These are phyloP conservation scores for Pseudomyrmex sp. DNA, from an alignment of 1,140 invertebrate species.

Conservation along the genomic window DNA sequence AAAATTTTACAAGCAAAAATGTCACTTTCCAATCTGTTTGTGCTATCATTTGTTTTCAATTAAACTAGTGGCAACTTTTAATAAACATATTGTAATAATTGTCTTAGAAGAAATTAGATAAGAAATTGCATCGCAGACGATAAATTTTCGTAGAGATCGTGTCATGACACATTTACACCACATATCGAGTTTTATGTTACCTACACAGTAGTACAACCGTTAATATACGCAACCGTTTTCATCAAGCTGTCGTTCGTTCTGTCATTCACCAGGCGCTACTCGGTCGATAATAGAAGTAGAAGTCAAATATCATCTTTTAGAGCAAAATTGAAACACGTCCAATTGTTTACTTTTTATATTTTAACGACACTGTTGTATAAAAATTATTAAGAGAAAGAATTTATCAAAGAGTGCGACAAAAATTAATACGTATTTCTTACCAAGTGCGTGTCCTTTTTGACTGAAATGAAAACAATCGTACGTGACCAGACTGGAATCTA, in stretches of 20 bases:
- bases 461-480: conserved; percentile 89
- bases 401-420: background rate
- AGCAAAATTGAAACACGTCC: background rate
- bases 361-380: too few species aligned
- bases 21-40: too few species aligned
- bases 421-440: conserved; percentile 74
- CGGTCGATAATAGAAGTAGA: background rate
- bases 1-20: too few species aligned
- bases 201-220: background rate
- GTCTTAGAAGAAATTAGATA: background rate
- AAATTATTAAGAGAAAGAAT: background rate
- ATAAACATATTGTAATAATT: too few species aligned
- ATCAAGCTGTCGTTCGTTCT: background rate
- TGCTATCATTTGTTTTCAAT: too few species aligned
- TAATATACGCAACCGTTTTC: background rate
- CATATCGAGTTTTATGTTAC: too few species aligned
- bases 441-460: conserved; percentile 87
- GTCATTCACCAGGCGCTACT: background rate
- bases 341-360: too few species aligned
- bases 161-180: too few species aligned
- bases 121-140: background rate
- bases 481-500: conserved; percentile 86
- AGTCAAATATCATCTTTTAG: background rate
- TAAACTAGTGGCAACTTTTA: too few species aligned
- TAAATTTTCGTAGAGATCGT: too few species aligned